Conservation (phyloP, 1,140 invertebrate genomes). For the Matsumurasca onukii region DNA sequence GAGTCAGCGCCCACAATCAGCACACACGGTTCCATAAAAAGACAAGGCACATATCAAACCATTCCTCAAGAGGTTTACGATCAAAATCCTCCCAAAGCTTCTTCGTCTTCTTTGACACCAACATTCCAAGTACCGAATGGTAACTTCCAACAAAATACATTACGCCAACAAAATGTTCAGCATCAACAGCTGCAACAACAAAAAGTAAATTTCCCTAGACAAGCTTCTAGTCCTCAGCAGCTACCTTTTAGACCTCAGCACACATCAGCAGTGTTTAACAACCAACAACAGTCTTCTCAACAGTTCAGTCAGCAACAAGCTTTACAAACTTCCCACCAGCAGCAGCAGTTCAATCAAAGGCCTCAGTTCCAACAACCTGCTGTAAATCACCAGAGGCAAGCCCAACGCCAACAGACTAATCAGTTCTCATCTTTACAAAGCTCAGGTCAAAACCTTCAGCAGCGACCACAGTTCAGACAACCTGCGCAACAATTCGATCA, state of each 20-base stretch:
- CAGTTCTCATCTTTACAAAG: constrained; percentile 44
- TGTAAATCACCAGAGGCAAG: not conserved
- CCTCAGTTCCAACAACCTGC: constrained; percentile 33
- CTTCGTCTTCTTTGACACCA: not conserved
- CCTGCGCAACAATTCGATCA: not conserved
- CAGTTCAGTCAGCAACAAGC: constrained; percentile 44
- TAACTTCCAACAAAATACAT: constrained; percentile 23
- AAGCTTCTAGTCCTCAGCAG: constrained; percentile 38
- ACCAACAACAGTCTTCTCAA: constrained; percentile 38
- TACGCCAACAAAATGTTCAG: constrained; percentile 28
- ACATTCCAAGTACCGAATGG: constrained; percentile 17
- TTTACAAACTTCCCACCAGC: constrained; percentile 35
- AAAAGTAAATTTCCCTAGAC: constrained; percentile 24
- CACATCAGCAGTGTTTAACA: constrained; percentile 41
- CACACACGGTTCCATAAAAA: constrained; percentile 33
- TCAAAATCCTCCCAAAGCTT: constrained; percentile 12
- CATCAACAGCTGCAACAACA: constrained; percentile 29
- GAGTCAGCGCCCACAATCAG: constrained; percentile 32
- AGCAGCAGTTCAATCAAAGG: constrained; percentile 34
- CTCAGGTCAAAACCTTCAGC: constrained; percentile 47
- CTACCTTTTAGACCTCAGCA: constrained; percentile 47
- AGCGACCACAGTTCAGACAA: constrained; percentile 47
- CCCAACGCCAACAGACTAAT: constrained; percentile 13
- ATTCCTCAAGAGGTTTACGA: constrained; percentile 21
- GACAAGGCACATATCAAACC: constrained; percentile 30